Base-by-base conservation (phyloP, 2,888 invertebrate genomes). In the Sphaerophoria rueppellii region DNA sequence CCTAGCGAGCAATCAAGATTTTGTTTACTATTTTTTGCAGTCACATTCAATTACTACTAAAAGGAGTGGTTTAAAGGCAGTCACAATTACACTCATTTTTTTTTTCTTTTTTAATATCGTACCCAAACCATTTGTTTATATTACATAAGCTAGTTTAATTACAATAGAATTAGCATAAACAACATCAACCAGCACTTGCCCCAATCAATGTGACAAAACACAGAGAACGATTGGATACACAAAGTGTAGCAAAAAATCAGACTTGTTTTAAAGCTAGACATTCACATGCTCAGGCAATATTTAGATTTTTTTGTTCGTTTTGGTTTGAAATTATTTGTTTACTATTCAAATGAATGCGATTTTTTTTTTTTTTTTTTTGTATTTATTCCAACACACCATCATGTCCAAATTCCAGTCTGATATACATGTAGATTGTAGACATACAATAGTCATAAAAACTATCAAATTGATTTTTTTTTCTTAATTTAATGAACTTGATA, bases 401-500 rank as follows among this genome's bases (percentile, higher is more conserved):
- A 67, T 67, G 67, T 67, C 54, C 67, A 67, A 67, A 67, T 67
- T 67, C 67, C 67, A 67, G 24, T 67, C 9, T 48, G 52, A 67
- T 67, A 50, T 24, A 57, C 14, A 35, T 48, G 14, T 48, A 43
- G 5, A n/a, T n/a, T n/a, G n/a, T n/a, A n/a, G n/a, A n/a, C n/a
- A n/a, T n/a, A n/a, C n/a, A n/a, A n/a, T n/a, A n/a, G n/a, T 24
- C 24, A 24, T 24, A 24, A 24, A 24, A 4, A n/a, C 34, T 34
- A 63, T 48, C 48, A 63, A 14, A 46, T 50, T 50, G 50, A 61
- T 61, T 57, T 55, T 40, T 50, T 43, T 48, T 57, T 40, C 2
- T 2, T 2, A 2, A 2, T 40, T 77, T 77, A 14, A 71, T 78
- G 77, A 71, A 78, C 77, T 78, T 78, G 78, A 78, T 46, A 65